These are phyloP conservation scores for Aphelinus certus DNA, from an alignment of 1,140 invertebrate genomes.

Conservation along the genomic window DNA sequence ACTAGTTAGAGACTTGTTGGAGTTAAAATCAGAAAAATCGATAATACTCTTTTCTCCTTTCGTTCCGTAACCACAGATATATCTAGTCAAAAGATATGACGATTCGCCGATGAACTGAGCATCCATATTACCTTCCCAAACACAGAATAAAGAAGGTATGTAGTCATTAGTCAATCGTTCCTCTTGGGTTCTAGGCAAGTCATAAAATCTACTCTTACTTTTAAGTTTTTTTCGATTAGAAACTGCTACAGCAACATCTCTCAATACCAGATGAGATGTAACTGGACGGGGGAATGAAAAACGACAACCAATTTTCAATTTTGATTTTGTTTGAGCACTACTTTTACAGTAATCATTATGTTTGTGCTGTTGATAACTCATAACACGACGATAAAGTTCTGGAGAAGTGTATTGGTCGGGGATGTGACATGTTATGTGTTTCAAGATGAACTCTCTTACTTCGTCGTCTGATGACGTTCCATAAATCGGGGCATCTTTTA, in stretches of 20 bases:
- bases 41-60: too few relatives aligned
- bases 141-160: too few relatives aligned
- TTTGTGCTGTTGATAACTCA: too few relatives aligned
- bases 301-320: slow-evolving; percentile 37
- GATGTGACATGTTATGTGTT: slow-evolving; percentile 50
- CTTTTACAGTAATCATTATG: slow-evolving; percentile 22
- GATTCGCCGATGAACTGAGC: slow-evolving; percentile 50
- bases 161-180: slow-evolving; percentile 26
- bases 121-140: too few relatives aligned
- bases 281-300: slow-evolving; percentile 48
- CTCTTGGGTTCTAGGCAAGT: slow-evolving; percentile 47
- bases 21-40: too few relatives aligned
- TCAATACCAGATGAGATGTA: slow-evolving; percentile 42
- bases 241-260: slow-evolving; percentile 47
- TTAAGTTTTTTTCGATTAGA: slow-evolving; percentile 43
- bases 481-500: slow-evolving; percentile 42
- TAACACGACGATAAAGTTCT: neutral
- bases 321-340: slow-evolving; percentile 23
- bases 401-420: slow-evolving; percentile 37
- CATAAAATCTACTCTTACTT: slow-evolving; percentile 48
- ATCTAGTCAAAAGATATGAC: slow-evolving; percentile 38
- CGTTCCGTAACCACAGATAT: too few relatives aligned
- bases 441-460: slow-evolving; percentile 50
- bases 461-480: slow-evolving; percentile 41
- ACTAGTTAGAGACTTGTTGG: too few relatives aligned